Evolutionary conservation across 2,888 invertebrate genomes (phyloP).

Genomic region (Rapana venosa): DNA sequence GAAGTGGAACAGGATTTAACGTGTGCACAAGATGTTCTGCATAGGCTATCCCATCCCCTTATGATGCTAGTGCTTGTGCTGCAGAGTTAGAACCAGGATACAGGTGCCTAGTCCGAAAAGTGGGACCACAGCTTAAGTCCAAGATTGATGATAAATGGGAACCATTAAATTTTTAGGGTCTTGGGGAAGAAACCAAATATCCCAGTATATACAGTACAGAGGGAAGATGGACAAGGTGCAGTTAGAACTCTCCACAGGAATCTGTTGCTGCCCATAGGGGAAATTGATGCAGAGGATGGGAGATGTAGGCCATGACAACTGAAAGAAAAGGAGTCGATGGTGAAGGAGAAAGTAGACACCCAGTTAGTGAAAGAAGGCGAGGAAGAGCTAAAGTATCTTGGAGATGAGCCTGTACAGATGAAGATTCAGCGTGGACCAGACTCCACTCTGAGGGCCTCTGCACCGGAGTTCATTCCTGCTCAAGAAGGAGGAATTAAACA

Average conservation of each 20-base stretch:
- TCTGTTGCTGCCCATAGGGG: slow-evolving; percentile 16
- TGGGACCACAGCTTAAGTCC: neutral
- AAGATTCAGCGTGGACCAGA: no score
- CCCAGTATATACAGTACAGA: neutral
- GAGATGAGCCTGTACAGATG: no score
- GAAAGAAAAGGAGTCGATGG: neutral
- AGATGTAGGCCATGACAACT: neutral
- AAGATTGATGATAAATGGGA: slow-evolving; percentile 35
- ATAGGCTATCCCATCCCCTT: no score
- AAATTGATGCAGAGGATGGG: neutral
- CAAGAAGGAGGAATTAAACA: no score
- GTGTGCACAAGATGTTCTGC: no score
- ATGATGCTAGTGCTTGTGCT: neutral
- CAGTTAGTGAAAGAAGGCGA: no score
- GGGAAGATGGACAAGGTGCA: neutral
- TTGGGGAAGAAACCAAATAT: neutral
- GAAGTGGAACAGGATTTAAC: no score
- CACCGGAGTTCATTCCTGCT: no score
- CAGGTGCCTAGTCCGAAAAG: neutral
- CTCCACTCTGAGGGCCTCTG: no score
- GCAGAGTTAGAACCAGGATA: slow-evolving; percentile 16
- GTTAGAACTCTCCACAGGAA: slow-evolving; percentile 12
- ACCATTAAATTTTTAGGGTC: neutral
- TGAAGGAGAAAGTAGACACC: no score
- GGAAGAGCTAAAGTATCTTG: no score